These are phyloP conservation scores for Protobothrops flavoviridis DNA, from an alignment of 2,113 vertebrate species.

Conservation along the genomic window DNA sequence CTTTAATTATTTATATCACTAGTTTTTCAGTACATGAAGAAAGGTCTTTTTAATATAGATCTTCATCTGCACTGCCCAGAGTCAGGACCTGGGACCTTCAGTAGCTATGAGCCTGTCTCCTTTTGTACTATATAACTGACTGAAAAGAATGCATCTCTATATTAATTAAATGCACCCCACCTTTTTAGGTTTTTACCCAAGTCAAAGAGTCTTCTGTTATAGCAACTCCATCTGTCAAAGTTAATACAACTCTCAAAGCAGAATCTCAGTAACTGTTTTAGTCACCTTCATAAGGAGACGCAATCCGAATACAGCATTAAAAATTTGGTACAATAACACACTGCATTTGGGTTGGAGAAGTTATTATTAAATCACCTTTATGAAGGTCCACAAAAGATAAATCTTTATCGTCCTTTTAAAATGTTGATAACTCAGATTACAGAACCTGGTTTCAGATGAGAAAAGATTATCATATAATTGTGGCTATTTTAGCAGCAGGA, in stretches of 20 bases:
- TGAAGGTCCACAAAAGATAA: not conserved
- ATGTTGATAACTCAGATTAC: not conserved
- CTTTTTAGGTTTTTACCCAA: not conserved
- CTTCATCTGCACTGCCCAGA: too few species aligned
- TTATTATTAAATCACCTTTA: not conserved
- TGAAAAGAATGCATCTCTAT: not conserved
- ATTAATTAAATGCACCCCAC: not conserved
- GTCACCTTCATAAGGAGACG: not conserved
- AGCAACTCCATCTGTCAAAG: not conserved
- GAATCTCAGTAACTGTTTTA: not conserved
- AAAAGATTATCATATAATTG: not conserved
- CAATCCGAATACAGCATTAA: not conserved
- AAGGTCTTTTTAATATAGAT: too few species aligned
- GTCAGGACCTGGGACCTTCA: too few species aligned
- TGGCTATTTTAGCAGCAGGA: not conserved
- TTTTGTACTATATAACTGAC: too few species aligned
- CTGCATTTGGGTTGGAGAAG: not conserved
- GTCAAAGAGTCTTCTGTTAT: not conserved
- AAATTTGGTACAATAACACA: not conserved
- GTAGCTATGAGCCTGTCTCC: too few species aligned
- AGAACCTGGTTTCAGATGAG: not conserved
- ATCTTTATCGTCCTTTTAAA: not conserved
- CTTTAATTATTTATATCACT: too few species aligned
- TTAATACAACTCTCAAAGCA: not conserved
- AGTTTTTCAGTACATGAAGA: too few species aligned